Percentiles rank a stretch among this genome's conserved stretches.
phyloP scores from a whole-genome alignment of 2,888 invertebrate species.

The Malthinus flaveolus region DNA sequence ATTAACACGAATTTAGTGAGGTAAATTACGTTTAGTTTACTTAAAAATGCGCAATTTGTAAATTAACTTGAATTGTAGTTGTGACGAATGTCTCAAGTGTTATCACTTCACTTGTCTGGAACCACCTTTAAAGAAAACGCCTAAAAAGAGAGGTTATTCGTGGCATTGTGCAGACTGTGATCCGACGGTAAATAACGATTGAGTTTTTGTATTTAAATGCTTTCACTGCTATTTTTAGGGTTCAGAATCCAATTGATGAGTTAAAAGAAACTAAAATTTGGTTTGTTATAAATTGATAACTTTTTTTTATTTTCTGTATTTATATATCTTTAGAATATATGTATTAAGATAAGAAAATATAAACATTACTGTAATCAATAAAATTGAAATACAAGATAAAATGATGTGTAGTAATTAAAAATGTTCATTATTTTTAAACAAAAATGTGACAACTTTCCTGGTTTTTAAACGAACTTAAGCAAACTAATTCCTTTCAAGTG shows the following conservation, averaged over 20 bases:
- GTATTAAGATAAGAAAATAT: too few relatives aligned
- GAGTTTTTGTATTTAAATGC: background rate
- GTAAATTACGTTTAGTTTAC: slow-evolving; percentile 51
- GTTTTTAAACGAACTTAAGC: too few relatives aligned
- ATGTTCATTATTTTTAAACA: too few relatives aligned
- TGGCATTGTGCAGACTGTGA: slow-evolving; percentile 97
- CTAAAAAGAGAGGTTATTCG: slow-evolving; percentile 90
- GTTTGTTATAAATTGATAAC: too few relatives aligned
- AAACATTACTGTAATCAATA: too few relatives aligned
- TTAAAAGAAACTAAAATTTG: too few relatives aligned
- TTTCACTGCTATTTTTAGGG: slow-evolving; percentile 35
- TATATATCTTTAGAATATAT: too few relatives aligned
- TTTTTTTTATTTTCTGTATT: too few relatives aligned
- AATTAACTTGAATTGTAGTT: slow-evolving; percentile 59
- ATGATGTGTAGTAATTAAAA: too few relatives aligned
- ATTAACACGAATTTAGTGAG: slow-evolving; percentile 68
- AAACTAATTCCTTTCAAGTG: too few relatives aligned
- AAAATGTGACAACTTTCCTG: too few relatives aligned
- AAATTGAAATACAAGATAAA: too few relatives aligned
- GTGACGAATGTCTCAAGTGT: slow-evolving; percentile 87
- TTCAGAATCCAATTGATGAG: slow-evolving; percentile 37
- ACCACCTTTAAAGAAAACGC: slow-evolving; percentile 91
- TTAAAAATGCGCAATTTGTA: background rate
- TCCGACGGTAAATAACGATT: slow-evolving; percentile 70
- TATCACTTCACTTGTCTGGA: slow-evolving; percentile 93